Conservation (phyloP, 2,797 vertebrate species). For the Hypotaenidia okinawae region DNA sequence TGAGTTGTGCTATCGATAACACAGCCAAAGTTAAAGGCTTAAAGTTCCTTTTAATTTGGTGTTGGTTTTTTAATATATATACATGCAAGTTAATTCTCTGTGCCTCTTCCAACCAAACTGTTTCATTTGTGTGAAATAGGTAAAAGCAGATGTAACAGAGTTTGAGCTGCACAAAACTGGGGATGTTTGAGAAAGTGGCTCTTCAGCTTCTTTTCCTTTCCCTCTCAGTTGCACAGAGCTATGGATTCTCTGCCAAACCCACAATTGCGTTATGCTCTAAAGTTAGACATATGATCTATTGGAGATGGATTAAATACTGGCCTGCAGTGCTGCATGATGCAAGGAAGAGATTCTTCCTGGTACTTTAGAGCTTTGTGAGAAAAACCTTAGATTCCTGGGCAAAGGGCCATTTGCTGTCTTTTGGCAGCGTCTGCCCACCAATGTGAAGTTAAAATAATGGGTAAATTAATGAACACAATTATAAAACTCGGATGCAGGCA, state of each 20-base stretch:
- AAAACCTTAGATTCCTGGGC: neutral
- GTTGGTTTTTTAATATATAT: neutral
- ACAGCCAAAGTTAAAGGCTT: neutral
- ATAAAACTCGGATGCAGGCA: neutral
- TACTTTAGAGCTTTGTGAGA: neutral
- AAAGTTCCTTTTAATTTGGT: neutral
- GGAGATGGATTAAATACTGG: neutral
- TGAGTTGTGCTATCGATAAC: neutral
- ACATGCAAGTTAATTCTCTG: neutral
- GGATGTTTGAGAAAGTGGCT: neutral
- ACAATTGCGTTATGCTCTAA: neutral
- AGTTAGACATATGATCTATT: neutral
- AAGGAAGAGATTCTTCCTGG: neutral
- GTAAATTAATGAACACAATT: neutral
- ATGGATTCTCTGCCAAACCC: constrained; percentile 1
- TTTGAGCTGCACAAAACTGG: neutral
- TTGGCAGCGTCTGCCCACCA: neutral
- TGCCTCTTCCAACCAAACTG: neutral
- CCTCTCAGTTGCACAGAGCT: neutral
- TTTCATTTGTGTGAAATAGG: neutral
- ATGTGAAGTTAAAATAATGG: neutral
- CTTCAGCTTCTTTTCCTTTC: neutral
- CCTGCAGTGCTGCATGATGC: neutral
- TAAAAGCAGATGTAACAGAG: neutral
- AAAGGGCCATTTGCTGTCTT: neutral